These are phyloP conservation scores for Eutrigla gurnardus DNA, from an alignment of 2,797 vertebrate genomes.

Conservation along the genomic window DNA sequence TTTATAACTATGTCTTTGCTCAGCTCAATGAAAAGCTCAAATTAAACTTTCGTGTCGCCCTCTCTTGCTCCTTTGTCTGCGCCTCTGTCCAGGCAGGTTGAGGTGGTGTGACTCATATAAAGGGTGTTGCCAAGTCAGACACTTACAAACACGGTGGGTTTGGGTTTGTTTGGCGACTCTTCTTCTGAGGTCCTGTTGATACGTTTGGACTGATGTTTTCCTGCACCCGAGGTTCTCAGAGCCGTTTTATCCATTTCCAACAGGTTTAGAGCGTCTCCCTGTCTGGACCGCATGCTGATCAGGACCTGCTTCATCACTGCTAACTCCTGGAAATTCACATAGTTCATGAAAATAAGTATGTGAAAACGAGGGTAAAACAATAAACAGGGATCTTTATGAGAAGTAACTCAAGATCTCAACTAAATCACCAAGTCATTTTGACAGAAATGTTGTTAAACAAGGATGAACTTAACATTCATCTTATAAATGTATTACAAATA, in stretches of 20 bases:
- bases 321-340: slow-evolving; percentile 85
- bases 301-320: slow-evolving; percentile 95
- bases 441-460: neutral
- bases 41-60: slow-evolving; percentile 22
- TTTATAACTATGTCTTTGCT: slow-evolving; percentile 9
- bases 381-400: slow-evolving; percentile 14
- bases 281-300: slow-evolving; percentile 85
- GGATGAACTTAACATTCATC: neutral
- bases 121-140: slow-evolving; percentile 56
- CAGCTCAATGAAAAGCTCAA: slow-evolving; percentile 15
- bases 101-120: slow-evolving; percentile 61
- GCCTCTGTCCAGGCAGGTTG: slow-evolving; percentile 54
- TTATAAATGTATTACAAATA: neutral
- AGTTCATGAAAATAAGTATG: slow-evolving; percentile 16
- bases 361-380: slow-evolving; percentile 25
- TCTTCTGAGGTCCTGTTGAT: slow-evolving; percentile 71
- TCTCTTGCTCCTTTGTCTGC: slow-evolving; percentile 37
- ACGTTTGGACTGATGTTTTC: slow-evolving; percentile 61
- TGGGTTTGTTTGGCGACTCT: slow-evolving; percentile 85
- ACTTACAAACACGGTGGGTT: slow-evolving; percentile 97
- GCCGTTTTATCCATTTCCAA: slow-evolving; percentile 59
- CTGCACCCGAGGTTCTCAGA: slow-evolving; percentile 29
- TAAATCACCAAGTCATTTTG: neutral
- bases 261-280: slow-evolving; percentile 72
- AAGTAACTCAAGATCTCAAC: slow-evolving; percentile 10